A percentile compares a stretch with the other conserved stretches of the same genome.
Evolutionary conservation across 2,797 vertebrate species (phyloP).

Genomic region (Scolopax bukidnonensis): DNA sequence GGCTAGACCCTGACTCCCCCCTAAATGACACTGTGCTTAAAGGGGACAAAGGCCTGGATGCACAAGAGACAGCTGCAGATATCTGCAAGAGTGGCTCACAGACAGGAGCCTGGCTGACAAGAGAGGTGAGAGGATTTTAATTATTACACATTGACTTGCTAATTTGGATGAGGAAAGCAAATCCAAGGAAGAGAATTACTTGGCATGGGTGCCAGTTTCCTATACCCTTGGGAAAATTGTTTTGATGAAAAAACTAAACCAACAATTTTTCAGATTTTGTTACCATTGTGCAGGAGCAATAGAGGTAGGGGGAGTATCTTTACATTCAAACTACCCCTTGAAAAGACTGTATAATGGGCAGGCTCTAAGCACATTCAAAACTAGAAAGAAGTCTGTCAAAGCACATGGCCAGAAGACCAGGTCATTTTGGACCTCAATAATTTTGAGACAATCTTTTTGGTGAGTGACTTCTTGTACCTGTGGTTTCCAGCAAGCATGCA

Average conservation of each 20-base stretch:
- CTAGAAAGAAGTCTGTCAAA: background rate
- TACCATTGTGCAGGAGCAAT: background rate
- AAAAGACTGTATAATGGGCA: background rate
- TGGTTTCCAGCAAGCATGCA: background rate
- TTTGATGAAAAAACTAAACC: background rate
- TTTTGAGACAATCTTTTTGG: background rate
- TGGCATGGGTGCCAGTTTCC: background rate
- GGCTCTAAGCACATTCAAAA: background rate
- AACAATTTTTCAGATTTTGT: background rate
- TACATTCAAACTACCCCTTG: background rate
- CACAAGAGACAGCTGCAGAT: background rate
- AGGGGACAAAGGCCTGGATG: background rate
- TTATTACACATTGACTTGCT: background rate
- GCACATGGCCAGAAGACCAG: rapidly evolving
- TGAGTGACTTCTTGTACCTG: background rate
- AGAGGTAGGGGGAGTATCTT: background rate
- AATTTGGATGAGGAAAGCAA: background rate
- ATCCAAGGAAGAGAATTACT: background rate
- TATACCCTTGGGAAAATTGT: background rate
- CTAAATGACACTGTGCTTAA: background rate
- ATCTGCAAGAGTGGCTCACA: background rate
- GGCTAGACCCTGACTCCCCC: background rate
- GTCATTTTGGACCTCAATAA: background rate
- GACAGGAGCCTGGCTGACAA: background rate
- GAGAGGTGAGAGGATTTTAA: background rate